Conservation (phyloP, 2,797 vertebrate genomes). For the Cossypha dichroa region DNA sequence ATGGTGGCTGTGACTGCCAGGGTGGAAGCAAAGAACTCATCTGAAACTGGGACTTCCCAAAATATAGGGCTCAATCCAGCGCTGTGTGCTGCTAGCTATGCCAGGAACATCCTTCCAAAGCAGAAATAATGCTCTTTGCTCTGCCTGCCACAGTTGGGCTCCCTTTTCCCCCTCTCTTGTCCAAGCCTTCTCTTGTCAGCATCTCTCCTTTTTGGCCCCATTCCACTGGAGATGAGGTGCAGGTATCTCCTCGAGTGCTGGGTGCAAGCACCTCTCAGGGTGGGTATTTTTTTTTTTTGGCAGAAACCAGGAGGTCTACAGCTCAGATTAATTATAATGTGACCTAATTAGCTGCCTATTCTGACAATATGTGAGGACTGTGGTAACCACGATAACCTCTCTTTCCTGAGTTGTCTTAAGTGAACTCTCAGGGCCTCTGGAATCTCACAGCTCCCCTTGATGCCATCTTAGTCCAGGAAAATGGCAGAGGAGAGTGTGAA, state of each 20-base stretch:
- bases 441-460: background rate
- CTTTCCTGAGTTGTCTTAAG: background rate
- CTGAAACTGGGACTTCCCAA: background rate
- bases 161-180: background rate
- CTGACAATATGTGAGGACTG: background rate
- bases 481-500: background rate
- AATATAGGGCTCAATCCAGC: background rate
- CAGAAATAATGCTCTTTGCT: background rate
- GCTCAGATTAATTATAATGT: constrained; percentile 31
- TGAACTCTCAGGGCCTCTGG: background rate
- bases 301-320: background rate
- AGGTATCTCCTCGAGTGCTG: background rate
- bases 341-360: constrained; percentile 48
- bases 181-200: background rate
- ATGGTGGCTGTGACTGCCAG: background rate
- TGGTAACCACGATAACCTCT: background rate
- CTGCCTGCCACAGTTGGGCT: background rate
- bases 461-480: background rate
- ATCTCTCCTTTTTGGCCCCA: accelerated
- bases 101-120: background rate
- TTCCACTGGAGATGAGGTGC: background rate
- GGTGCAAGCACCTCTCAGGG: background rate
- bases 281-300: background rate
- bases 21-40: accelerated
- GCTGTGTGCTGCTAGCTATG: background rate